Conservation (phyloP, 2,797 vertebrate genomes). For the Hafferia zeledoni region DNA sequence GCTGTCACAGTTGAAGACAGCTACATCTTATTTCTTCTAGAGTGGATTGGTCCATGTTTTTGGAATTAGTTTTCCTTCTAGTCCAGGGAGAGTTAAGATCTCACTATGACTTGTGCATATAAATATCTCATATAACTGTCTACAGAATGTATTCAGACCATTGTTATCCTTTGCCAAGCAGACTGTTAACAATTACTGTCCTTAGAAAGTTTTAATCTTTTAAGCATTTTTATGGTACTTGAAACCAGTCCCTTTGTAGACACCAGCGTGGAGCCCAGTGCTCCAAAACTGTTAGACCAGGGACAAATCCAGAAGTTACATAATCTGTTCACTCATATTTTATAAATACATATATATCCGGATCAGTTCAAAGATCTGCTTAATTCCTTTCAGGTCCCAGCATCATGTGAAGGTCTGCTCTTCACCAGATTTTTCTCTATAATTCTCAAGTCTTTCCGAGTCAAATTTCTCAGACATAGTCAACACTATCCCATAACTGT, state of each 20-base stretch:
- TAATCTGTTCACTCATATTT: not conserved
- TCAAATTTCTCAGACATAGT: not conserved
- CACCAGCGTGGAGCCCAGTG: not conserved
- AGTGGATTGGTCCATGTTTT: not conserved
- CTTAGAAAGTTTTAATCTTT: not conserved
- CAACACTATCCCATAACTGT: not conserved
- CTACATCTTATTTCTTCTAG: not conserved
- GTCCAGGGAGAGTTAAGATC: not conserved
- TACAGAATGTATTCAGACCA: not conserved
- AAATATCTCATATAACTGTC: not conserved
- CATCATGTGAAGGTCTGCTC: not conserved
- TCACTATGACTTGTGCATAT: not conserved
- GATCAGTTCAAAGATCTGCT: not conserved
- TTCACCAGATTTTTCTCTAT: not conserved
- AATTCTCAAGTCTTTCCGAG: not conserved
- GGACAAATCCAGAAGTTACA: not conserved
- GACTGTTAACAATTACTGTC: not conserved
- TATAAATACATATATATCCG: not conserved
- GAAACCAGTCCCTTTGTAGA: not conserved
- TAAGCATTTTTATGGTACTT: not conserved
- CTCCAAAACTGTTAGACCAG: not conserved
- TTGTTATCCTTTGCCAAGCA: not conserved
- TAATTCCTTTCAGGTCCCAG: not conserved
- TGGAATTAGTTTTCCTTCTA: not conserved
- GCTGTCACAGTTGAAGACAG: not conserved